Base-by-base conservation (phyloP, 2,113 vertebrate species). In the Suricata suricatta region DNA sequence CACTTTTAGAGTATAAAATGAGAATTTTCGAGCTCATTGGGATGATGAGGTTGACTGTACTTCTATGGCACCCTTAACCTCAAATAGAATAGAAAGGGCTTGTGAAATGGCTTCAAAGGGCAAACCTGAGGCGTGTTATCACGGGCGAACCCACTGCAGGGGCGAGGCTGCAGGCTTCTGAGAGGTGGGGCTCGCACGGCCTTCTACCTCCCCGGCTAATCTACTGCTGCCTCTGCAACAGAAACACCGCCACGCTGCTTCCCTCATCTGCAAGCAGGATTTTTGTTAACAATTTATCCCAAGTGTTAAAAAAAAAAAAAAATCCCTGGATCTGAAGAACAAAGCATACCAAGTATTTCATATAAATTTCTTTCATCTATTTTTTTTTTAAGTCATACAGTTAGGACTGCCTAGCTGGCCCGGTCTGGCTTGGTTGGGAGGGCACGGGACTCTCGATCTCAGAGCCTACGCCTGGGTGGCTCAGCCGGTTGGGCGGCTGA, bases 1-100 rank as follows among this genome's bases (percentile, higher is more conserved):
- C 63, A 95, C 71, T 77, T 93, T 94, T 80, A 74, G 35, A 88
- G 71, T 50, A 29, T 83, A 80, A 96, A 90, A 94, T 27, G 54
- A 88, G 72, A 90, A 16, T 79, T 83, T 96, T 68, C 12, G 60
- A 89, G 63, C 10, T 90, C 80, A 71, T 1, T 35, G 38, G 88
- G 87, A 80, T 83, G 79, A 87, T 63, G 60, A 87, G 11, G 27
- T 31, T 92, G 57, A 92, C 69, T 96, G 7, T 54, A 96, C 33
- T 88, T 71, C 38, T 64, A 57, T 2, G 76, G 47, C 47, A 88
- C 17, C 63, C 71, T 81, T 95, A 29, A 92, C 93, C 80, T 97
- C 64, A 94, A 89, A 63, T 4, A n/a, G 52, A 80, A 95, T 25
- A 95, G 84, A 69, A 80, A 85, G 72, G 33, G 52, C 33, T 88